Evolutionary conservation across 2,797 vertebrate genomes (phyloP), one percentile per base, ranked within the genome.

Genomic region (Oreortyx pictus): DNA sequence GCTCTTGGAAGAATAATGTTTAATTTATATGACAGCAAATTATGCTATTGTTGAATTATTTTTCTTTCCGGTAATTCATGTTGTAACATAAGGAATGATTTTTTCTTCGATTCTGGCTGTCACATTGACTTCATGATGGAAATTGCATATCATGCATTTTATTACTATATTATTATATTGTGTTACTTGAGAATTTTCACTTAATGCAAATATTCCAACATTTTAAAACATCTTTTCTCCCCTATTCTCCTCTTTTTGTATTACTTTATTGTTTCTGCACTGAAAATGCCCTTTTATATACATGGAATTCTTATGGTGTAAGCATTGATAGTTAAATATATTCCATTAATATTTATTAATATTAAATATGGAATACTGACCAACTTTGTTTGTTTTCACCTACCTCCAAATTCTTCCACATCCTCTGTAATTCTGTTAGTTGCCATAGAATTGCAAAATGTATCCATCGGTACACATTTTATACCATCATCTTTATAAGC

Each of bases 41-140:
- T 85, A 91, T 78, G 16, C 13, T 70, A 15, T 35, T 87, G 6
- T 46, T 93, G 62, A 89, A 91, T 91, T 88, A 81, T 86, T 92
- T 91, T 86, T 43, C 59, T 64, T 93, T 43, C 62, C 33, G 43
- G 14, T 82, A 88, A 41, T 83, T 54, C 83, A 23, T 12, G 1
- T 19, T 72, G 23, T 68, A 80, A 82, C 72, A 46, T 54, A 73
- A 72, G 9, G n/a, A 78, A 68, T 43, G 19, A 41, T 10, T 41
- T 92, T 91, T 88, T 66, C 90, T 89, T 93, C 94, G 62, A 80
- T 93, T 93, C 49, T 82, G 61, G 31, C 65, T 88, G 10, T 56
- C 88, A 72, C 6, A 27, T 6, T 44, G 24, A 41, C 68, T 76
- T 71, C 4, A 57, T 29, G 2, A 61, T 59, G 41, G 71, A 92